phyloP scores from a whole-genome alignment of 2,797 vertebrate genomes.

The Macropus fuliginosus region DNA sequence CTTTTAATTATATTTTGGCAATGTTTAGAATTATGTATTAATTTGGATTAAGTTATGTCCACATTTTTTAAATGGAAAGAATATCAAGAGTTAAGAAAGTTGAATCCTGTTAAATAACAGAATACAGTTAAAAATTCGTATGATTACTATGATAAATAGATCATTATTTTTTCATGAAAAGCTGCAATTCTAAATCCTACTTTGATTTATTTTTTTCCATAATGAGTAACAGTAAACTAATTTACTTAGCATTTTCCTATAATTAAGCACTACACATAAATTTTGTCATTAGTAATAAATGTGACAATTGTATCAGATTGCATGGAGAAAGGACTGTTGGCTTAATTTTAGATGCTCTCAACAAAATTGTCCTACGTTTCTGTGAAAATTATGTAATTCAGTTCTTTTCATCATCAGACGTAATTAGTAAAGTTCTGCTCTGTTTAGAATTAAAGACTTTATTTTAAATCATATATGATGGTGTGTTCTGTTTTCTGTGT shows the following conservation, averaged over 20 bases:
- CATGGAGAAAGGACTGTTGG: not conserved
- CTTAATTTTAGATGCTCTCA: not conserved
- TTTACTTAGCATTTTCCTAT: not conserved
- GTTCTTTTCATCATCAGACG: not conserved
- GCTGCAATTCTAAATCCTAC: not conserved
- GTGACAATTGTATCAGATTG: not conserved
- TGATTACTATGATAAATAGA: constrained; percentile 34
- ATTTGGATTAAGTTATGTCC: not conserved
- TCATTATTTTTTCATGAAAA: not conserved
- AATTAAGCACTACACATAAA: not conserved
- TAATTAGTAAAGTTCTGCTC: not conserved
- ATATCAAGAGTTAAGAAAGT: not conserved
- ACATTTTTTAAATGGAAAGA: not conserved
- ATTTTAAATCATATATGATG: not conserved
- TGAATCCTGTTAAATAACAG: not conserved
- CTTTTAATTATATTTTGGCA: constrained; percentile 31
- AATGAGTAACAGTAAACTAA: not conserved
- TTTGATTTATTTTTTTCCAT: not conserved
- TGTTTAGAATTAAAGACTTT: not conserved
- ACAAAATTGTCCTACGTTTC: not conserved
- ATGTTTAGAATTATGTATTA: not conserved
- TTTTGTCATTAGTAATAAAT: not conserved
- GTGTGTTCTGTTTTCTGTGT: constrained; percentile 63
- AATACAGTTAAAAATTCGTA: constrained; percentile 4
- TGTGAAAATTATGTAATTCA: not conserved